Percentiles rank a stretch among this genome's conserved stretches.
phyloP scores from a whole-genome alignment of 92 coral and sea anemone genomes.

The Phymanthus crucifer region DNA sequence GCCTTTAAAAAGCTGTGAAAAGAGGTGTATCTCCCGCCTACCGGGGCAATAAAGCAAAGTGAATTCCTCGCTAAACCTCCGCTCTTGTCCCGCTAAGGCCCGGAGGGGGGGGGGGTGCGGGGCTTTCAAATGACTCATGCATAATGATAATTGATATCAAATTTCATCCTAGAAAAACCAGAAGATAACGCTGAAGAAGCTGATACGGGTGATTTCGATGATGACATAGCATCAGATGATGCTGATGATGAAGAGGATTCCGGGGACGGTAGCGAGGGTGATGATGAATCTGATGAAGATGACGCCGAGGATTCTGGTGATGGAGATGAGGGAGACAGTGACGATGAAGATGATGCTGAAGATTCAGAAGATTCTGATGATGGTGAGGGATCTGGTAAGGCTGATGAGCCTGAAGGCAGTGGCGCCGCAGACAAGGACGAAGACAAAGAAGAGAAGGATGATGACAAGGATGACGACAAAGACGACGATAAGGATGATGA shows the following conservation, averaged over 20 bases:
- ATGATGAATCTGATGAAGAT: constrained; percentile 59
- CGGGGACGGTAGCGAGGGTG: constrained; percentile 45
- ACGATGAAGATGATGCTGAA: constrained; percentile 44
- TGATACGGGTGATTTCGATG: constrained; percentile 53
- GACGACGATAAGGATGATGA: constrained; percentile 25
- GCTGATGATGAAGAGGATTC: constrained; percentile 44
- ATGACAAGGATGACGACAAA: constrained; percentile 27
- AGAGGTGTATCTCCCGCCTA: no score
- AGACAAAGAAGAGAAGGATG: constrained; percentile 45
- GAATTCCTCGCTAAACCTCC: no score
- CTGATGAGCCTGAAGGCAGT: constrained; percentile 43
- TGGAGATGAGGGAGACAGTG: constrained; percentile 50
- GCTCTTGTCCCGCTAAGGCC: no score
- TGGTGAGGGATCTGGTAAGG: constrained; percentile 32
- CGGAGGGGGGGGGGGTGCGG: no score
- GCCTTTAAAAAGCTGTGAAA: background rate
- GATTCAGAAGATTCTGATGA: constrained; percentile 37
- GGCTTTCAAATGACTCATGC: no score
- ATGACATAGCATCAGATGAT: constrained; percentile 43
- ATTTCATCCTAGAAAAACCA: constrained; percentile 20
- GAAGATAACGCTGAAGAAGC: constrained; percentile 50
- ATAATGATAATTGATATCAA: background rate
- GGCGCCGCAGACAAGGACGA: constrained; percentile 48
- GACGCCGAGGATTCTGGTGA: constrained; percentile 45
- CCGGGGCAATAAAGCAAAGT: no score